Evolutionary conservation across 1,140 invertebrate species (phyloP).

Genomic region (Pteromalus puparum): DNA sequence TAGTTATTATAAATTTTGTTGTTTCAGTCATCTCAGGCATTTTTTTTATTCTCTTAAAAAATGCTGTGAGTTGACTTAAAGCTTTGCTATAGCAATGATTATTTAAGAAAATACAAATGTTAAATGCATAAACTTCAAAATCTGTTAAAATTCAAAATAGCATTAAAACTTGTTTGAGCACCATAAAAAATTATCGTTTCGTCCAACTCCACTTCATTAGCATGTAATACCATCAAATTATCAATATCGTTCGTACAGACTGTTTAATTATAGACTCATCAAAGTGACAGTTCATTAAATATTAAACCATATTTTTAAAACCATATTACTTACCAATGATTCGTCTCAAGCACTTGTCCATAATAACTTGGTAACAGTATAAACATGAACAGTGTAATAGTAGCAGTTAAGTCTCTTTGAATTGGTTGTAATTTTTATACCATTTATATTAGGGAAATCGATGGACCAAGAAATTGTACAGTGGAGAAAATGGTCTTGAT

Average conservation of each 20-base stretch:
- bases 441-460: constrained; percentile 17
- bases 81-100: background rate
- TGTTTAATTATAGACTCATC: constrained; percentile 28
- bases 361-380: constrained; percentile 48
- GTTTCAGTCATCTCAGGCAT: background rate
- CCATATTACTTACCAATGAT: constrained; percentile 26
- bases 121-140: constrained; percentile 20
- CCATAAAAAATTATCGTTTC: constrained; percentile 43
- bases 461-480: constrained; percentile 55
- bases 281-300: constrained; percentile 34
- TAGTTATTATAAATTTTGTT: background rate
- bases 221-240: constrained; percentile 48
- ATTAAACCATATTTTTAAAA: constrained; percentile 10
- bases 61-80: background rate
- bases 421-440: constrained; percentile 3
- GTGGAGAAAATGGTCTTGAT: constrained; percentile 53
- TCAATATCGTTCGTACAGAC: constrained; percentile 35
- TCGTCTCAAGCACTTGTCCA: constrained; percentile 48
- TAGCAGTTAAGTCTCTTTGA: background rate
- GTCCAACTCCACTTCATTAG: constrained; percentile 48
- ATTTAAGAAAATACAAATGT: constrained; percentile 35
- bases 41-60: constrained; percentile 1
- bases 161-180: constrained; percentile 48
- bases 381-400: no score
- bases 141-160: constrained; percentile 29